phyloP scores from a whole-genome alignment of 2,113 vertebrate genomes.

The Pluvialis apricaria region DNA sequence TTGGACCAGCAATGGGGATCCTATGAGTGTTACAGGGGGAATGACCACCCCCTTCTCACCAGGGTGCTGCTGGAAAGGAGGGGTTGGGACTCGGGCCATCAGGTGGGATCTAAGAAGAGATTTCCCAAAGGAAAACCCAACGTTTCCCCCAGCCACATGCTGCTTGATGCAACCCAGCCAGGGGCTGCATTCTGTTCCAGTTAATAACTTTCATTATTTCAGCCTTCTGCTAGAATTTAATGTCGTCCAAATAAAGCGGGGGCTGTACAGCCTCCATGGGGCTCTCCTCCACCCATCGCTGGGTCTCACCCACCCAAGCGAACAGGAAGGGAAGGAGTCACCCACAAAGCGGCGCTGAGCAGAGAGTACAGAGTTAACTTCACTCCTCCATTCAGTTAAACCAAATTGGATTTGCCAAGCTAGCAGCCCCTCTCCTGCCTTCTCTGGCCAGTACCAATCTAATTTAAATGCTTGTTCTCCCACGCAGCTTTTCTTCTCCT shows the following conservation, averaged over 20 bases:
- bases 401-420: constrained; percentile 43
- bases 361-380: constrained; percentile 1
- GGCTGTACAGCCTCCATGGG: not conserved
- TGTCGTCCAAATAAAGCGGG: not conserved
- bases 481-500: not conserved
- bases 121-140: not conserved
- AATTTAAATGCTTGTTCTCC: constrained; percentile 16
- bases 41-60: not conserved
- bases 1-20: not conserved
- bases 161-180: not conserved
- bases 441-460: constrained; percentile 6
- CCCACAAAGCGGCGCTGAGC: not conserved
- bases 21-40: not conserved
- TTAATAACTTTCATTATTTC: not conserved
- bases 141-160: not conserved
- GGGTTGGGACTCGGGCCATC: not conserved
- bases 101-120: not conserved
- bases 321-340: not conserved
- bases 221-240: not conserved
- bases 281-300: not conserved
- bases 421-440: not conserved
- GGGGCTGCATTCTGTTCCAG: not conserved
- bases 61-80: not conserved
- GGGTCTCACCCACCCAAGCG: not conserved
- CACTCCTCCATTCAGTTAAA: not conserved